Evolutionary conservation across 2,113 vertebrate genomes (phyloP).

Genomic region (Struthidea cinerea): DNA sequence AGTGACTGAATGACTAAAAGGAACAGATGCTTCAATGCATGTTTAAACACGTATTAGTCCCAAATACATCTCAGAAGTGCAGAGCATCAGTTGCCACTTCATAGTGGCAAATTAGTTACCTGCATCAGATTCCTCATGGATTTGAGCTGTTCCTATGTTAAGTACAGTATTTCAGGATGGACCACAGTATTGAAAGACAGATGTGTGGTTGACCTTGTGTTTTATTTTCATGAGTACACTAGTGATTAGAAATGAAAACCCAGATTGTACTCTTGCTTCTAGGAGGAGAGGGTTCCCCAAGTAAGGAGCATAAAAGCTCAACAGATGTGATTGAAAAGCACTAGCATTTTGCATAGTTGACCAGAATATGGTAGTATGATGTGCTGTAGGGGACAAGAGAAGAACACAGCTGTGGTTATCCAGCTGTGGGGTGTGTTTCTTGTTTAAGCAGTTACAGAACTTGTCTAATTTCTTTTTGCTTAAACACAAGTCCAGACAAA

Average conservation of each 20-base stretch:
- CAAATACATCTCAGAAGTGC: background rate
- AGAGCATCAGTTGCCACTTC: background rate
- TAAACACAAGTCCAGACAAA: background rate
- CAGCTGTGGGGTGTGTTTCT: background rate
- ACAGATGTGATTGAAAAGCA: background rate
- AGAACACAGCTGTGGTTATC: background rate
- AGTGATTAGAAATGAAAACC: background rate
- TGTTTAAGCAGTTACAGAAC: background rate
- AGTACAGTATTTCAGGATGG: background rate
- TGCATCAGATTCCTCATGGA: background rate
- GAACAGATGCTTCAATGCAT: background rate
- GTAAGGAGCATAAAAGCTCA: background rate
- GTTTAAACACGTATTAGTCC: background rate
- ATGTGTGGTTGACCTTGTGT: background rate
- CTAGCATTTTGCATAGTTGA: background rate
- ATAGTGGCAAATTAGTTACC: background rate
- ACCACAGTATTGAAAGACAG: background rate
- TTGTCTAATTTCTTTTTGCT: background rate
- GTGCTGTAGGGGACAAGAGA: background rate
- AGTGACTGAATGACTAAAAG: background rate
- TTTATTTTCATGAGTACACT: background rate
- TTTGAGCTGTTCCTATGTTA: background rate
- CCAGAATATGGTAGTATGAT: background rate
- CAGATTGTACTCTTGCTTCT: background rate
- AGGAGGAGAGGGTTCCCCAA: background rate